Evolutionary conservation across 1,140 invertebrate species (phyloP), one percentile per base, ranked within the genome.

Genomic region (Dreissena rostriformis): DNA sequence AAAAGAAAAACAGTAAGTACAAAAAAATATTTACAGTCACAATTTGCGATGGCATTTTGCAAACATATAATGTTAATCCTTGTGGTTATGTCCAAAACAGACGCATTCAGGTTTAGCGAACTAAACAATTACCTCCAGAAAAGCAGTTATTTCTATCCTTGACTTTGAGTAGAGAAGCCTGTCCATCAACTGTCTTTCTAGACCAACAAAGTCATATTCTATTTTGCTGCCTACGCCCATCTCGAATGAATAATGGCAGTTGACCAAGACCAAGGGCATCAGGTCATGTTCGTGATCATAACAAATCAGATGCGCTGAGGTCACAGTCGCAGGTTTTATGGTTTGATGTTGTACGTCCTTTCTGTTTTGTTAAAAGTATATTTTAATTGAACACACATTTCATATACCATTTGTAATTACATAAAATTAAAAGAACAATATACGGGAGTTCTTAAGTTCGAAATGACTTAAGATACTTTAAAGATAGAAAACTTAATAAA

Each of bases 171-270:
- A 81, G 24, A 91, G 63, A 63, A 91, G 85, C n/a, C 84, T 71
- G 28, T 90, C 86, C 53, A 76, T 76, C 15, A 91, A 68, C 63
- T 90, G 88, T 65, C 85, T 72, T 71, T 91, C 86, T 63, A 91
- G 76, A 22, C 66, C 85, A 39, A 63, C 76, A 85, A 90, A 91
- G 72, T 91, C 87, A 76, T 91, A 91, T 26, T 87, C 85, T 15
- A 90, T 79, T 19, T 74, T 79, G 15, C 84, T 87, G 0, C 85
- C 86, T 61, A 89, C 74, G 8, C 89, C 88, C 26, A 89, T 73
- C 61, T 88, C 77, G 67, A 90, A 87, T 15, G 89, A 88, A 78
- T 91, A 91, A 66, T 89, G 87, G 61, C 88, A 91, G 76, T 89
- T 87, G 22, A 87, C 82, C 26, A 91, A 85, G 8, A 91, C 76